Base-by-base conservation (phyloP, 2,888 invertebrate genomes). In the Tetramorium bicarinatum region DNA sequence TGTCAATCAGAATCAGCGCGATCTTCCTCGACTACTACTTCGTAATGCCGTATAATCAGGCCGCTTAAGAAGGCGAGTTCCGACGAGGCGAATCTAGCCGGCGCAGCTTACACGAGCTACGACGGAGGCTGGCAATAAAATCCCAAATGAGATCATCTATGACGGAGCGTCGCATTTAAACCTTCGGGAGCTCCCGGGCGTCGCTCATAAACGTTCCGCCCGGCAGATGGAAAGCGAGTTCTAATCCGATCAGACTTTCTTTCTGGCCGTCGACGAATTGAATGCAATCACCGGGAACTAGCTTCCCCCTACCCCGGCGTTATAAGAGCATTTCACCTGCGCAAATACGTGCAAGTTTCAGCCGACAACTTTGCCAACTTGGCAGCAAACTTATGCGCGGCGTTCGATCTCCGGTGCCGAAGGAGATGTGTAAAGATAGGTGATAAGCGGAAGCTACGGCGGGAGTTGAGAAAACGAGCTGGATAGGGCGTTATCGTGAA, bases 211-310 rank as follows among this genome's bases (percentile, higher is more conserved):
- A 72, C 59, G 25, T 80, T 49, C 38, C 79, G 4, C 72, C 47
- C 21, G 72, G 52, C 66, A 74, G 72, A 74, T 67, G 75, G 62
- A 59, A 79, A 80, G 80, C 79, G 76, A 75, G 76, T 76, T 85
- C 76, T 77, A 74, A 86, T 86, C 86, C 86, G 72, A 85, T 79
- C 77, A 76, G 71, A 49, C 59, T 82, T 72, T 85, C 79, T 85
- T 82, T 81, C 84, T 54, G 54, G 71, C 34, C 79, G 77, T 41
- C 85, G 82, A 66, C 67, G 64, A 85, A 86, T 86, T 85, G 85
- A 86, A 86, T 86, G 86, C 85, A 86, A 86, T 86, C 83, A 86
- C 72, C 79, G 82, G 15, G 66, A 77, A 77, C 83, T 85, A 83
- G 72, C 85, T 77, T 83, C 66, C 59, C 56, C 13, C 67, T 52